Base-by-base conservation (phyloP, 2,797 vertebrate genomes). In the Onychomys leucogaster region DNA sequence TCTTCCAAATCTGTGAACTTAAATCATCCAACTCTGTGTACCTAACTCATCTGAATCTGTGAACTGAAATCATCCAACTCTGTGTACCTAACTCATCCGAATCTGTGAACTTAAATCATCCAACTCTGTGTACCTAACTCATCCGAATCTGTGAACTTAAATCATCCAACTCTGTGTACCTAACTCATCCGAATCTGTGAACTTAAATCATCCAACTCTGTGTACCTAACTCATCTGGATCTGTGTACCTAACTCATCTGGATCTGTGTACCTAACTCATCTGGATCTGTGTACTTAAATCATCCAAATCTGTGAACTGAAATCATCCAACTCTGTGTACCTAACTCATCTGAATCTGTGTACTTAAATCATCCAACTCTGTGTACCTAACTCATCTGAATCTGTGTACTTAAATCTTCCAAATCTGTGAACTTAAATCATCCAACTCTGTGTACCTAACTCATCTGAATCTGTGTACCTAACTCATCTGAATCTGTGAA, bases 41-140 rank as follows among this genome's bases (percentile, higher is more conserved):
- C n/a, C n/a, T 4, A 61, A 76, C 12, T 29, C 0, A 81, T 14
- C 25, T 5, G 8, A 13, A 2, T 21, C 21, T 2, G 3, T 41
- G 34, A 10, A 73, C 32, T 55, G 49, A 49, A 49, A 49, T 49
- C 46, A 49, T 49, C 49, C 11, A n/a, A n/a, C n/a, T n/a, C n/a
- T n/a, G n/a, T n/a, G n/a, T n/a, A n/a, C n/a, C n/a, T 4, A 61
- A 76, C 12, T 29, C 0, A 81, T 14, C 25, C 5, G 8, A 13
- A 2, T 21, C 21, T 2, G 3, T 41, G 34, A 10, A 73, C 32
- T 55, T 49, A 49, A 49, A 49, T 49, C 46, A 49, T 49, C 49
- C 11, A n/a, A n/a, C n/a, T n/a, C n/a, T n/a, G n/a, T n/a, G n/a
- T n/a, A n/a, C n/a, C n/a, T 4, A 61, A 76, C 12, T 29, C 0